Evolutionary conservation across 2,797 vertebrate species (phyloP).

Genomic region (Helostoma temminkii): DNA sequence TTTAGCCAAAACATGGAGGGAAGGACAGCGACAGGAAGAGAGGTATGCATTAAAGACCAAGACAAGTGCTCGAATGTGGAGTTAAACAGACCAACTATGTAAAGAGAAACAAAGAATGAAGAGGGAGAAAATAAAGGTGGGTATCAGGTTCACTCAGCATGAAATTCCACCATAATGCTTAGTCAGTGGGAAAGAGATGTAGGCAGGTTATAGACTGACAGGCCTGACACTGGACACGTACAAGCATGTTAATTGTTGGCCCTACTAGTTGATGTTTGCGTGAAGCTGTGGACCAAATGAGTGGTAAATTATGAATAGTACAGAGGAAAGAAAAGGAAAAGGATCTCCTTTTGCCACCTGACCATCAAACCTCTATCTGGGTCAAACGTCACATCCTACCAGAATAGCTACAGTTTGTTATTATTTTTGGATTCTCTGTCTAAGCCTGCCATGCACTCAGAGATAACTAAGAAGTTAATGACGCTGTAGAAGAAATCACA

Average conservation of each 20-base stretch:
- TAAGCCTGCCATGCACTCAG: too few relatives aligned
- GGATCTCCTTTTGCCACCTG: slow-evolving; percentile 25
- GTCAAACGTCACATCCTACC: slow-evolving; percentile 47
- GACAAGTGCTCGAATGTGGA: slow-evolving; percentile 24
- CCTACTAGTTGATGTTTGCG: slow-evolving; percentile 7
- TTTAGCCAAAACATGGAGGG: slow-evolving; percentile 17
- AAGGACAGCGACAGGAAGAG: background rate
- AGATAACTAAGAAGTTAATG: background rate
- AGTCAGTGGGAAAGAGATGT: slow-evolving; percentile 32
- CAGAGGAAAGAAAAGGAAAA: slow-evolving; percentile 23
- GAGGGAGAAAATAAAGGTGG: slow-evolving; percentile 2
- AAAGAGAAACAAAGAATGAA: slow-evolving; percentile 30
- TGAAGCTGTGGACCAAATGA: slow-evolving; percentile 22
- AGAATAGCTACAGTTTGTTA: slow-evolving; percentile 3
- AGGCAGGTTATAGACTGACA: slow-evolving; percentile 29
- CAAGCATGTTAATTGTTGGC: background rate
- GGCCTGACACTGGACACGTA: slow-evolving; percentile 5
- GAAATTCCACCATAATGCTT: slow-evolving; percentile 45
- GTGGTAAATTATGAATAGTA: slow-evolving; percentile 47
- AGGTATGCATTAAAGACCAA: slow-evolving; percentile 1
- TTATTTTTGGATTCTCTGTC: background rate
- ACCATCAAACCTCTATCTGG: slow-evolving; percentile 22
- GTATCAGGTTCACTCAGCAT: slow-evolving; percentile 39
- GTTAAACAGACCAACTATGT: slow-evolving; percentile 25
- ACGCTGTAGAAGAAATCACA: background rate